Conservation (phyloP, 2,797 vertebrate species). For the Bothrops alternatus region DNA sequence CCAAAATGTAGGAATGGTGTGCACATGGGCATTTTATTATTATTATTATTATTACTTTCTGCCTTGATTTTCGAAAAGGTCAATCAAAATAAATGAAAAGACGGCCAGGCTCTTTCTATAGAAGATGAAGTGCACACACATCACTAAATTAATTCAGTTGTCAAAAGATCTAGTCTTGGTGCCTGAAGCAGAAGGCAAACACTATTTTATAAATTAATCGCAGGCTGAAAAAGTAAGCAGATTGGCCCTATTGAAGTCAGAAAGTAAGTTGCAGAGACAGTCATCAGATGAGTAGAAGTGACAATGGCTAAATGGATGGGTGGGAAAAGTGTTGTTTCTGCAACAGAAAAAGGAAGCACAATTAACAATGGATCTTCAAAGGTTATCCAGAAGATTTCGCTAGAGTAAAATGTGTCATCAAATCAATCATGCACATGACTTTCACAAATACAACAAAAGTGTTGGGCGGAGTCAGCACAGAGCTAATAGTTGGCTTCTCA, state of each 20-base stretch:
- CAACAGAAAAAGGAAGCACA: not conserved
- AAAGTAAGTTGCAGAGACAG: not conserved
- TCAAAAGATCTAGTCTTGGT: not conserved
- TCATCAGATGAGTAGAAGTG: not conserved
- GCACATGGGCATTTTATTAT: not conserved
- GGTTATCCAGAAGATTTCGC: not conserved
- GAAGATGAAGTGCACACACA: slow-evolving; percentile 7
- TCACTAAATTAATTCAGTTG: slow-evolving; percentile 22
- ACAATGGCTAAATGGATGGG: not conserved
- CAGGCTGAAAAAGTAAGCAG: not conserved
- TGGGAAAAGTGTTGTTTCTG: not conserved
- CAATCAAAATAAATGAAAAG: not conserved
- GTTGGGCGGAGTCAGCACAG: not conserved
- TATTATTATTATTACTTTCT: not conserved
- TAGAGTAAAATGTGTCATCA: not conserved
- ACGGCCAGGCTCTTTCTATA: not conserved
- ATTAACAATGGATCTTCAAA: not conserved
- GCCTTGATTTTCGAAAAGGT: slow-evolving; percentile 24
- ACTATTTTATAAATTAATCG: slow-evolving; percentile 2
- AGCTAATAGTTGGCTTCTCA: not conserved
- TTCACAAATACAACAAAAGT: not conserved
- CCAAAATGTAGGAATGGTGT: not conserved
- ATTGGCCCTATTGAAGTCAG: not conserved
- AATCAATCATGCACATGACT: not conserved
- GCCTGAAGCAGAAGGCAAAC: not conserved